phyloP scores from a whole-genome alignment of 2,797 vertebrate genomes.

The Dicrostonyx torquatus region DNA sequence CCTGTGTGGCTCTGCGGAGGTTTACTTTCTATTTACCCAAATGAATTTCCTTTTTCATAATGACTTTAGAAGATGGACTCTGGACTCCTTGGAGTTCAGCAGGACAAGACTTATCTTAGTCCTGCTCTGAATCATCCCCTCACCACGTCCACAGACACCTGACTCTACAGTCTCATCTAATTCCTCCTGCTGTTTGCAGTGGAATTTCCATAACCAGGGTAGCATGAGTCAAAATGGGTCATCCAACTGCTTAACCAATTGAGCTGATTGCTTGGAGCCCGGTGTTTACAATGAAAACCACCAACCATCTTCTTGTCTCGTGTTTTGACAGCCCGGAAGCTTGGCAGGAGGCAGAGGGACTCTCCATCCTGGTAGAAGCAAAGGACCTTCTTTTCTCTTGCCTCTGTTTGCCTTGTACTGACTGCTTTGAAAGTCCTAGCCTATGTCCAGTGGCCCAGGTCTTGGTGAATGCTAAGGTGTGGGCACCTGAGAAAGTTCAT shows the following conservation, averaged over 20 bases:
- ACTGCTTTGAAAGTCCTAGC: not conserved
- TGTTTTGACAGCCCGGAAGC: slow-evolving; percentile 37
- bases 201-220: slow-evolving; percentile 68
- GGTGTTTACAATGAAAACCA: slow-evolving; percentile 70
- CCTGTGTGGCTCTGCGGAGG: not conserved
- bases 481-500: slow-evolving; percentile 4
- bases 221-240: slow-evolving; percentile 72
- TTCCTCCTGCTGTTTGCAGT: slow-evolving; percentile 78
- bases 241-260: slow-evolving; percentile 44
- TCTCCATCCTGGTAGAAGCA: not conserved
- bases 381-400: not conserved
- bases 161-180: slow-evolving; percentile 80
- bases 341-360: not conserved
- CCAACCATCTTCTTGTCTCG: slow-evolving; percentile 60
- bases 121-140: slow-evolving; percentile 77
- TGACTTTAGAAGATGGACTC: slow-evolving; percentile 77
- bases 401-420: not conserved
- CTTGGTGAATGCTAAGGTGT: slow-evolving; percentile 7
- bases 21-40: slow-evolving; percentile 76
- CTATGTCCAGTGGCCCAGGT: not conserved
- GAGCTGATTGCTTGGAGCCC: slow-evolving; percentile 63
- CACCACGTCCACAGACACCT: slow-evolving; percentile 76
- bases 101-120: slow-evolving; percentile 78
- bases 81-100: slow-evolving; percentile 49
- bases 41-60: slow-evolving; percentile 76